Percentiles rank a stretch among this genome's conserved stretches.
Conservation (phyloP, 1,140 invertebrate species). For the Danaus melanippus region DNA sequence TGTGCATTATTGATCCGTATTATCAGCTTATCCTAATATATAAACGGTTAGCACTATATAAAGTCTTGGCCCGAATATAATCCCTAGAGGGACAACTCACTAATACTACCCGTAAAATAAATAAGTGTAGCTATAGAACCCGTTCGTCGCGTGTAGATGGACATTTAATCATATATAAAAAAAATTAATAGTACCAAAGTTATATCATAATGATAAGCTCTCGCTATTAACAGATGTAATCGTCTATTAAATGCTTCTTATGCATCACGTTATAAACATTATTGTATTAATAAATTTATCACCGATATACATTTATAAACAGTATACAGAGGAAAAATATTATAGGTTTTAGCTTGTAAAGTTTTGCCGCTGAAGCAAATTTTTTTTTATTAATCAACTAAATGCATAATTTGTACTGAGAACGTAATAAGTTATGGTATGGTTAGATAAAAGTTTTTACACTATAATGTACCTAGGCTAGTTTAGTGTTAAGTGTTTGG, state of each 20-base stretch:
- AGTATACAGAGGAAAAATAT: conserved; percentile 11
- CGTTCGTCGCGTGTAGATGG: conserved; percentile 11
- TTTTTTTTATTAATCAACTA: conserved; percentile 11
- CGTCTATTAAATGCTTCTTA: conserved; percentile 20
- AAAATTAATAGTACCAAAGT: conserved; percentile 21
- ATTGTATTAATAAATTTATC: conserved; percentile 17
- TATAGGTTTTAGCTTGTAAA: conserved; percentile 14
- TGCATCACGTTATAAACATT: conserved; percentile 12
- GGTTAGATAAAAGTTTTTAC: conserved; percentile 43
- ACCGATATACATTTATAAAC: conserved; percentile 11
- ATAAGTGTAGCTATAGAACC: conserved; percentile 7
- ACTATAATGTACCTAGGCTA: conserved; percentile 55
- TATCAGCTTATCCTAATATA: too few species aligned
- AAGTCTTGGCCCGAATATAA: conserved; percentile 3
- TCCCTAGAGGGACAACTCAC: conserved; percentile 7
- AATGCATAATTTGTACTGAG: conserved; percentile 19
- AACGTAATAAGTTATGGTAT: conserved; percentile 31
- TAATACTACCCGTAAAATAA: not conserved
- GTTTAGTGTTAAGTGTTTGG: conserved; percentile 32
- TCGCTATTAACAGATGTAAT: conserved; percentile 17
- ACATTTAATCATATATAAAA: conserved; percentile 3
- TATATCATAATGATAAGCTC: conserved; percentile 19
- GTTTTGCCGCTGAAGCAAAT: conserved; percentile 13
- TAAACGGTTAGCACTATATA: too few species aligned
- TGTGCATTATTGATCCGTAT: too few species aligned